Conservation (phyloP, 2,888 invertebrate genomes). For the Electrophaes corylata region DNA sequence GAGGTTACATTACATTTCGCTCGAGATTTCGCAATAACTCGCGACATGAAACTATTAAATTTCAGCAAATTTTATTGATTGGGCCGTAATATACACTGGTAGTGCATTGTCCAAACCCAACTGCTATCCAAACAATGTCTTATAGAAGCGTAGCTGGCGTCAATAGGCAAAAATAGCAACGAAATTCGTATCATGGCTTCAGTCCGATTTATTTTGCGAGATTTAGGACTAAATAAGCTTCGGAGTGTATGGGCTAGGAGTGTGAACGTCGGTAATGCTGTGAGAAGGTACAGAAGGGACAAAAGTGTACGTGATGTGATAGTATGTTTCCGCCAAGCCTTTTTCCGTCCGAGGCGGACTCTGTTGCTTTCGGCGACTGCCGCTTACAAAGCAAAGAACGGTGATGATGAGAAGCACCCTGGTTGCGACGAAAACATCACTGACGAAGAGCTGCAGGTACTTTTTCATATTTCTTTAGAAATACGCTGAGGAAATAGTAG, state of each 20-base stretch:
- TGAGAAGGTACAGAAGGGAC: conserved; percentile 66
- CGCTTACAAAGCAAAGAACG: conserved; percentile 60
- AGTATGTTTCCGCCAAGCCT: conserved; percentile 65
- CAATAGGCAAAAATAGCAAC: conserved; percentile 42
- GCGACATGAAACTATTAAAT: conserved; percentile 66
- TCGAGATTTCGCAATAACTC: conserved; percentile 17
- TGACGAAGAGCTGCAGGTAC: conserved; percentile 72
- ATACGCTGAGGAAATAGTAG: neutral
- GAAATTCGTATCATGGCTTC: conserved; percentile 55
- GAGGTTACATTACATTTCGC: conserved; percentile 64
- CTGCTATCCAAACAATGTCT: conserved; percentile 54
- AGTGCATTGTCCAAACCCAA: conserved; percentile 47
- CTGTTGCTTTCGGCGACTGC: conserved; percentile 71
- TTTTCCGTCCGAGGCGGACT: conserved; percentile 63
- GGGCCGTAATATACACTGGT: conserved; percentile 47
- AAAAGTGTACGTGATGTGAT: conserved; percentile 68
- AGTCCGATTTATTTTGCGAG: conserved; percentile 61
- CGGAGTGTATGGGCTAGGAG: conserved; percentile 69
- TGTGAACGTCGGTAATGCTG: conserved; percentile 61
- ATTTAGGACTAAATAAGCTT: conserved; percentile 61
- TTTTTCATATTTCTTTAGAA: neutral
- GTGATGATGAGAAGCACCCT: conserved; percentile 44
- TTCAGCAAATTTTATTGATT: conserved; percentile 55
- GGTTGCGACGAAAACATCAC: conserved; percentile 61
- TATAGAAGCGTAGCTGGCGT: conserved; percentile 45